Evolutionary conservation across 2,797 vertebrate genomes (phyloP).

Genomic region (Gouania willdenowi): DNA sequence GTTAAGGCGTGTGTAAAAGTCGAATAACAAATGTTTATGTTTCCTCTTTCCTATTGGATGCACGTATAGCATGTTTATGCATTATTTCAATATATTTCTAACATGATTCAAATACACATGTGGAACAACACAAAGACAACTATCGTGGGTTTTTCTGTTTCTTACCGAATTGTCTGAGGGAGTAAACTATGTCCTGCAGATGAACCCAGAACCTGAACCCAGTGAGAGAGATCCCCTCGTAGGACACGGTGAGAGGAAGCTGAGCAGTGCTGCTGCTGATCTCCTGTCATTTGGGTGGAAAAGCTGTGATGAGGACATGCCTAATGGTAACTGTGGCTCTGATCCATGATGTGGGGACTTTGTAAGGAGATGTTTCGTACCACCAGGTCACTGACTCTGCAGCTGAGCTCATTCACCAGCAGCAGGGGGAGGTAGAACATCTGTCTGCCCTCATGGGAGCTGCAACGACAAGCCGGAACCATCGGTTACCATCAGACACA

Average conservation of each 20-base stretch:
- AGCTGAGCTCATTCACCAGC: conserved; percentile 93
- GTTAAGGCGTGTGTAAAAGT: too few relatives aligned
- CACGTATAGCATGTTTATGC: too few relatives aligned
- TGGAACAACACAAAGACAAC: too few relatives aligned
- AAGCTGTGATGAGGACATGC: rapidly evolving
- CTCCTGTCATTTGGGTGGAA: conserved; percentile 63
- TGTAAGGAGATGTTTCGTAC: conserved; percentile 63
- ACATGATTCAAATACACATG: too few relatives aligned
- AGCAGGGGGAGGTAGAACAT: conserved; percentile 93
- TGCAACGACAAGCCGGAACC: conserved; percentile 33
- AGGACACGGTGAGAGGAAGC: conserved; percentile 88
- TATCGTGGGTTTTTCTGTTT: too few relatives aligned
- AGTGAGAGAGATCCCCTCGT: conserved; percentile 88
- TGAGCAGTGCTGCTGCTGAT: conserved; percentile 83
- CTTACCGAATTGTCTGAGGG: conserved; percentile 91
- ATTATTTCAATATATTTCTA: too few relatives aligned
- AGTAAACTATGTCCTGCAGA: conserved; percentile 91
- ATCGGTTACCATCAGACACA: too few relatives aligned
- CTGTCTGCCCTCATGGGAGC: conserved; percentile 85
- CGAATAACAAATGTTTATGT: too few relatives aligned
- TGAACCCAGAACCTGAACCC: conserved; percentile 94
- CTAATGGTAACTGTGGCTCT: too few relatives aligned
- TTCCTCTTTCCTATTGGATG: too few relatives aligned
- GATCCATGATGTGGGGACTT: too few relatives aligned
- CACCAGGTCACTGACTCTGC: conserved; percentile 89